phyloP scores from a whole-genome alignment of 2,888 invertebrate genomes.

The Chrysolina americana region DNA sequence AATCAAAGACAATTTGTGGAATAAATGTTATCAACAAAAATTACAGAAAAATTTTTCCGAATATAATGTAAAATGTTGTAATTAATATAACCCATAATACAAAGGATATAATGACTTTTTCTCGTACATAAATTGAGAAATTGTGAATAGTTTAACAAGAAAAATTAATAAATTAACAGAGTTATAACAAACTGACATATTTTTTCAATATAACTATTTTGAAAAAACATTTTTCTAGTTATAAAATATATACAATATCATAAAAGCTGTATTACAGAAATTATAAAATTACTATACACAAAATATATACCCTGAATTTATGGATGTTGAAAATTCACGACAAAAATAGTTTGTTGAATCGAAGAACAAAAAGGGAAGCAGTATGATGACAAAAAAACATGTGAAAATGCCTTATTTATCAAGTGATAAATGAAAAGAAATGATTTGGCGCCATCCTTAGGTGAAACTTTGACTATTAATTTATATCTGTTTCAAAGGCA shows the following conservation, averaged over 20 bases:
- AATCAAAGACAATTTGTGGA: slow-evolving; percentile 44
- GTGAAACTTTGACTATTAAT: neutral
- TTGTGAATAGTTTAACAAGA: slow-evolving; percentile 43
- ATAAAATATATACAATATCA: slow-evolving; percentile 57
- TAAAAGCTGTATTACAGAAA: slow-evolving; percentile 54
- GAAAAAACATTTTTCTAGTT: slow-evolving; percentile 49
- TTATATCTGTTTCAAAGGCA: slow-evolving; percentile 1
- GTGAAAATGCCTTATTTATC: neutral
- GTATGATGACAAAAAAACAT: neutral
- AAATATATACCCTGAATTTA: slow-evolving; percentile 47
- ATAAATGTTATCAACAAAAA: slow-evolving; percentile 43
- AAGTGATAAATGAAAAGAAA: neutral
- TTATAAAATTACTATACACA: slow-evolving; percentile 51
- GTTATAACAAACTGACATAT: slow-evolving; percentile 52
- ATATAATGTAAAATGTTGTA: slow-evolving; percentile 24
- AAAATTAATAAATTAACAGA: slow-evolving; percentile 53
- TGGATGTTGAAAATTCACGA: slow-evolving; percentile 9
- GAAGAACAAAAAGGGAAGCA: slow-evolving; percentile 2
- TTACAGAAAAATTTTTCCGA: slow-evolving; percentile 34
- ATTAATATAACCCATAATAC: slow-evolving; percentile 34
- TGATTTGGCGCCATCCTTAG: neutral
- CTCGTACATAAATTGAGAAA: slow-evolving; percentile 37
- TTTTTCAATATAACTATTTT: slow-evolving; percentile 45
- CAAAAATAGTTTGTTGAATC: neutral
- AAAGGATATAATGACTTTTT: slow-evolving; percentile 27